A percentile compares a stretch with the other conserved stretches of the same genome.
phyloP scores from a whole-genome alignment of 2,888 invertebrate genomes.

The Chrysodeixis includens region DNA sequence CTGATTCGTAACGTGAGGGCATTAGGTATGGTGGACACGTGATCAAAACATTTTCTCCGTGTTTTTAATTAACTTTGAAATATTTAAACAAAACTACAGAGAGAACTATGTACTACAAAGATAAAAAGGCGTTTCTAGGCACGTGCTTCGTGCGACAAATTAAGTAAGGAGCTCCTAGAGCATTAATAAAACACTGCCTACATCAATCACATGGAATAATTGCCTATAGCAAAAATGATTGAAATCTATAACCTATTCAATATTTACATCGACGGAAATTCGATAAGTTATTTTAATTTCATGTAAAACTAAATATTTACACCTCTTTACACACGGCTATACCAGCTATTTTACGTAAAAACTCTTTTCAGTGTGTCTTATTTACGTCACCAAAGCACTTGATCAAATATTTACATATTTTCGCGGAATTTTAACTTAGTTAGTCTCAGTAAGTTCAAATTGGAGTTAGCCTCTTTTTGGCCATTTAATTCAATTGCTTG shows the following conservation, averaged over 20 bases:
- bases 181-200: no score
- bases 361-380: background rate
- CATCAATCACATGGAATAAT: no score
- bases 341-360: background rate
- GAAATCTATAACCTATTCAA: no score
- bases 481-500: background rate
- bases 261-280: no score
- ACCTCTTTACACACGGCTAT: background rate
- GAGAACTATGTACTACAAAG: background rate
- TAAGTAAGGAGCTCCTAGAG: no score
- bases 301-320: no score
- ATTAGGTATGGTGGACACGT: constrained; percentile 3
- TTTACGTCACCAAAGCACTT: constrained; percentile 1
- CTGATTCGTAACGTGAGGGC: background rate
- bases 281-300: no score
- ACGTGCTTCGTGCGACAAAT: background rate
- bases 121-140: background rate
- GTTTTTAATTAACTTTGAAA: background rate
- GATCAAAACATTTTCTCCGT: background rate
- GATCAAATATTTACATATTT: background rate
- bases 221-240: no score
- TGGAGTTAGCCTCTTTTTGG: background rate
- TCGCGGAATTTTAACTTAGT: background rate
- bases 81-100: background rate
- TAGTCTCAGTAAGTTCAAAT: background rate